Percentiles rank a stretch among this genome's conserved stretches.
These are phyloP conservation scores for Coronaproctus castanopsis DNA, from an alignment of 2,888 invertebrate genomes.

Conservation along the genomic window DNA sequence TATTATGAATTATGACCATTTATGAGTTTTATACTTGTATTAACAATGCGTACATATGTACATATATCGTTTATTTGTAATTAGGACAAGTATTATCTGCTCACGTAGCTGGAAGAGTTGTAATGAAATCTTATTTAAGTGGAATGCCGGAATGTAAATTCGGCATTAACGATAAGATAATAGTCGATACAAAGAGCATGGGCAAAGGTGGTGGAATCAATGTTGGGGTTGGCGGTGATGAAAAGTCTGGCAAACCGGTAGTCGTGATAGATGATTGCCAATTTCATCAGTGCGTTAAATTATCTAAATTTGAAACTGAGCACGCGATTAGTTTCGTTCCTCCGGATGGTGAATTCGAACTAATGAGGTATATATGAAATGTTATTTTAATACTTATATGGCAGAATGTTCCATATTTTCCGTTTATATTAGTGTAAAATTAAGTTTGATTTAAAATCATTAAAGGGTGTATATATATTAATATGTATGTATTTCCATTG, in stretches of 20 bases:
- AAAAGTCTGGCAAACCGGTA: conserved; percentile 86
- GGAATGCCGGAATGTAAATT: conserved; percentile 99
- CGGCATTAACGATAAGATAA: conserved; percentile 97
- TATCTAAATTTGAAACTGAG: conserved; percentile 99
- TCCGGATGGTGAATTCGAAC: conserved; percentile 97
- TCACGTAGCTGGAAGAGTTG: conserved; percentile 97
- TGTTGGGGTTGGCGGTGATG: conserved; percentile 25
- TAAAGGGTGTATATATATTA: no score
- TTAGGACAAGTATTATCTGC: conserved; percentile 91
- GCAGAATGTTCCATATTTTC: not conserved
- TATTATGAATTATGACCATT: no score
- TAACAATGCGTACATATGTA: no score
- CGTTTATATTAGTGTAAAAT: not conserved
- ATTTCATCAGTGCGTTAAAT: conserved; percentile 98
- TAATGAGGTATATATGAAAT: conserved; percentile 58
- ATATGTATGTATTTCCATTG: no score
- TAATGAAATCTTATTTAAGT: conserved; percentile 98
- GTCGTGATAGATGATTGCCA: conserved; percentile 99
- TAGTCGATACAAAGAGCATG: conserved; percentile 84
- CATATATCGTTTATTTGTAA: no score
- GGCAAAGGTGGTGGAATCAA: conserved; percentile 27
- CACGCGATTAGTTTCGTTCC: conserved; percentile 99
- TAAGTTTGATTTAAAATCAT: no score
- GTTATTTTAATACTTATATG: conserved; percentile 1
- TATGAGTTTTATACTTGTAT: no score